These are phyloP conservation scores for Brienomyrus longianalis DNA, from an alignment of 2,113 vertebrate genomes.

Conservation along the genomic window DNA sequence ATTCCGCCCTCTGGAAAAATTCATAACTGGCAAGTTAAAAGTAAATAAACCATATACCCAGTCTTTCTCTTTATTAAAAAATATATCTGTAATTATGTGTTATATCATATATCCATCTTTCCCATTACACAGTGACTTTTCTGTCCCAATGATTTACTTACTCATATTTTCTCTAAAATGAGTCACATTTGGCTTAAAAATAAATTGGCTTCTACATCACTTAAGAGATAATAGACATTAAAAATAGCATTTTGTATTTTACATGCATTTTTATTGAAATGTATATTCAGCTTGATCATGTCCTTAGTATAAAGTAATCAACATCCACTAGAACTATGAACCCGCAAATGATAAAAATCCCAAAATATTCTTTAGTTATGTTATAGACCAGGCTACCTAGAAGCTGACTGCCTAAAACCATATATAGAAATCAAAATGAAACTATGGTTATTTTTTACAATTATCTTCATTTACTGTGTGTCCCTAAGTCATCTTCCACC, in stretches of 20 bases:
- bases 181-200: background rate
- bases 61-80: background rate
- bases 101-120: background rate
- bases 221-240: too few species aligned
- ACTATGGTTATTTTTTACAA: too few species aligned
- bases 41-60: background rate
- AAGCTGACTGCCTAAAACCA: background rate
- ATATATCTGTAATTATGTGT: background rate
- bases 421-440: too few species aligned
- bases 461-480: too few species aligned
- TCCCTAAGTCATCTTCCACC: background rate
- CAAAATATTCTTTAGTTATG: background rate
- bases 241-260: background rate
- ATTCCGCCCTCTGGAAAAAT: background rate
- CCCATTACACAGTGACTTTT: background rate
- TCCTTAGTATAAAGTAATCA: too few species aligned
- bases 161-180: background rate
- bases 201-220: too few species aligned
- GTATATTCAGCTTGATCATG: background rate
- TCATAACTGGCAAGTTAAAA: background rate
- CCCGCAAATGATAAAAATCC: background rate
- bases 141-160: background rate
- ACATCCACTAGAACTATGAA: background rate
- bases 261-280: background rate
- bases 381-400: background rate